Evolutionary conservation across 2,888 invertebrate species (phyloP).

Genomic region (Protonemura montana): DNA sequence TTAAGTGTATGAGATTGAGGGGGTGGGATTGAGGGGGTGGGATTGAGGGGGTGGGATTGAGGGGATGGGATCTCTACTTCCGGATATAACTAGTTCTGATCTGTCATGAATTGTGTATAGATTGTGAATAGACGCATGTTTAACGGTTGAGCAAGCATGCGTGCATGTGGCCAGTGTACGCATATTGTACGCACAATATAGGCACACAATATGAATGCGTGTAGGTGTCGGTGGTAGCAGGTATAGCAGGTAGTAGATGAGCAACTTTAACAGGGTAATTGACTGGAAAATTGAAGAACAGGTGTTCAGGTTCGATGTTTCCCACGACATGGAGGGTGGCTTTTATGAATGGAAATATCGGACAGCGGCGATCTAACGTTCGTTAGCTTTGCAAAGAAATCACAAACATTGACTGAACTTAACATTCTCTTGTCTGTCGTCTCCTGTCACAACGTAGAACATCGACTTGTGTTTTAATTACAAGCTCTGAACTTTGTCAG

Average conservation of each 20-base stretch:
- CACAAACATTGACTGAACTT: too few relatives aligned
- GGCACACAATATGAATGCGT: too few relatives aligned
- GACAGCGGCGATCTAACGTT: too few relatives aligned
- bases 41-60: too few relatives aligned
- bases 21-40: too few relatives aligned
- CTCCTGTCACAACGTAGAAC: background rate
- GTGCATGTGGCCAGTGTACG: background rate
- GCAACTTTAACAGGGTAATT: slow-evolving; percentile 4
- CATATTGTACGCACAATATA: background rate
- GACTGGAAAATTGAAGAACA: slow-evolving; percentile 30
- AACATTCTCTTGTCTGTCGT: background rate
- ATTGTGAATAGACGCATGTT: background rate
- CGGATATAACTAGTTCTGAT: too few relatives aligned
- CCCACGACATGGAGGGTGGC: background rate
- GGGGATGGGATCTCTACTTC: too few relatives aligned
- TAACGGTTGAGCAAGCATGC: background rate
- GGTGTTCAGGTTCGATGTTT: slow-evolving; percentile 33
- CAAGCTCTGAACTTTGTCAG: too few relatives aligned
- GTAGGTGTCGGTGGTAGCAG: background rate
- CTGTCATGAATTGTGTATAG: too few relatives aligned
- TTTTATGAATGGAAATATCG: slow-evolving; percentile 14
- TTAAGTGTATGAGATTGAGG: too few relatives aligned
- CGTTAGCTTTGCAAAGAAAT: background rate
- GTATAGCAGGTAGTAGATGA: background rate
- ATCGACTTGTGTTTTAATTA: too few relatives aligned